Conservation (phyloP, 2,888 invertebrate species). For the Caenorhabditis sp. region DNA sequence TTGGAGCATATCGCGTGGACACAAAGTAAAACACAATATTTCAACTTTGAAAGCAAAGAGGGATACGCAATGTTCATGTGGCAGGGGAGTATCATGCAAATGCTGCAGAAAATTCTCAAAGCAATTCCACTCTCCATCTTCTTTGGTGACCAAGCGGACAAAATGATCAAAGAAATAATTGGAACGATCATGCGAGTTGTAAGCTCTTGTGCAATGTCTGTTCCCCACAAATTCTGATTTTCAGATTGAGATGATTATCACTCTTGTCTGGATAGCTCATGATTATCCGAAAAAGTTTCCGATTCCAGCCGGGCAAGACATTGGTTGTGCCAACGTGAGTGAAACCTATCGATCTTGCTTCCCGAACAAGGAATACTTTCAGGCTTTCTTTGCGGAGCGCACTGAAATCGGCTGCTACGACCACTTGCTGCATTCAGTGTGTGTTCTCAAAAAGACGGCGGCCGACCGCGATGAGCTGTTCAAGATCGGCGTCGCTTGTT, state of each 20-base stretch:
- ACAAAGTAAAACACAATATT: neutral
- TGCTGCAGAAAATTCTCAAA: neutral
- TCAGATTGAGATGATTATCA: neutral
- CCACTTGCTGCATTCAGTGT: neutral
- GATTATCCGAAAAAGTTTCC: neutral
- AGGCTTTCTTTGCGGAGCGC: neutral
- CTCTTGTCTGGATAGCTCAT: neutral
- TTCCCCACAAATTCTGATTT: neutral
- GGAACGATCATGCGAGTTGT: neutral
- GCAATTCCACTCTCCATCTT: neutral
- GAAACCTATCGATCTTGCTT: neutral
- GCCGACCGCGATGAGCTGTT: neutral
- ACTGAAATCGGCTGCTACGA: neutral
- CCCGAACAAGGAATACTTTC: neutral
- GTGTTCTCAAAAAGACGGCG: neutral
- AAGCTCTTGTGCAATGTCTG: neutral
- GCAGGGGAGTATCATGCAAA: neutral
- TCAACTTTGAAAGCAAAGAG: neutral
- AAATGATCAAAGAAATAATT: neutral
- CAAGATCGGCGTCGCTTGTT: neutral
- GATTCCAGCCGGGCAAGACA: neutral
- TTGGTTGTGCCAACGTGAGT: neutral
- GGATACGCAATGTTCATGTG: neutral
- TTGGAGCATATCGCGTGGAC: neutral
- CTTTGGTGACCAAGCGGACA: neutral